Percentiles rank a stretch among this genome's conserved stretches.
These are phyloP conservation scores for Tretioscincus oriximinensis DNA, from an alignment of 2,113 vertebrate genomes.

Conservation along the genomic window DNA sequence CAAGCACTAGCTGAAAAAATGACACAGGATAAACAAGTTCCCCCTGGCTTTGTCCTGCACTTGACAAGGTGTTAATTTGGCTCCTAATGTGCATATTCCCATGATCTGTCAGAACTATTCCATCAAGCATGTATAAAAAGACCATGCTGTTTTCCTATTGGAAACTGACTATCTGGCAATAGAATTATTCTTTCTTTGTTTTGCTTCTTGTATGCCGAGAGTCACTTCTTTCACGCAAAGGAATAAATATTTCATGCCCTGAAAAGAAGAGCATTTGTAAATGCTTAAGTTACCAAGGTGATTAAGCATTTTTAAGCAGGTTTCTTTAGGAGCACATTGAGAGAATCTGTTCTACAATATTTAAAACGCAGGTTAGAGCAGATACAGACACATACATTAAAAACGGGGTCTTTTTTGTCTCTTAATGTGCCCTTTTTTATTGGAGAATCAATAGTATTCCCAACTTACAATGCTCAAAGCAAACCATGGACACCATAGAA, in stretches of 20 bases:
- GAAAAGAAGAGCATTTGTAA: not conserved
- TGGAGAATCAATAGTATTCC: slow-evolving; percentile 19
- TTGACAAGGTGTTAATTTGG: not conserved
- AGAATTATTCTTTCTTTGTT: not conserved
- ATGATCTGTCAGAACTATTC: too few species aligned
- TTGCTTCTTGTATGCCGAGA: not conserved
- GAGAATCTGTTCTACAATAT: slow-evolving; percentile 19
- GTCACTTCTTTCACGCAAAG: not conserved
- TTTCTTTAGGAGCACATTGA: slow-evolving; percentile 7
- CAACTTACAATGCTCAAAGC: slow-evolving; percentile 24
- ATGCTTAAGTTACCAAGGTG: not conserved
- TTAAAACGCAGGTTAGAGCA: slow-evolving; percentile 19
- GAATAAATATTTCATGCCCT: not conserved
- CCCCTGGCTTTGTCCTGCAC: too few species aligned
- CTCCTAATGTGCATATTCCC: too few species aligned
- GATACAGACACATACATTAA: slow-evolving; percentile 35
- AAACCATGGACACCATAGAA: slow-evolving; percentile 16
- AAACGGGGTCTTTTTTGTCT: slow-evolving; percentile 28
- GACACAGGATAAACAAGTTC: too few species aligned
- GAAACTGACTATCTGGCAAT: not conserved
- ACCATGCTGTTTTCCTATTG: not conserved
- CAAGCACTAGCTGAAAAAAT: too few species aligned
- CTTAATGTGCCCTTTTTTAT: slow-evolving; percentile 37
- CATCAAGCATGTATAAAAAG: too few species aligned
- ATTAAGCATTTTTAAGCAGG: slow-evolving; percentile 4